A percentile compares a stretch with the other conserved stretches of the same genome.
Conservation (phyloP, 2,113 vertebrate species). For the Heliornis fulica region DNA sequence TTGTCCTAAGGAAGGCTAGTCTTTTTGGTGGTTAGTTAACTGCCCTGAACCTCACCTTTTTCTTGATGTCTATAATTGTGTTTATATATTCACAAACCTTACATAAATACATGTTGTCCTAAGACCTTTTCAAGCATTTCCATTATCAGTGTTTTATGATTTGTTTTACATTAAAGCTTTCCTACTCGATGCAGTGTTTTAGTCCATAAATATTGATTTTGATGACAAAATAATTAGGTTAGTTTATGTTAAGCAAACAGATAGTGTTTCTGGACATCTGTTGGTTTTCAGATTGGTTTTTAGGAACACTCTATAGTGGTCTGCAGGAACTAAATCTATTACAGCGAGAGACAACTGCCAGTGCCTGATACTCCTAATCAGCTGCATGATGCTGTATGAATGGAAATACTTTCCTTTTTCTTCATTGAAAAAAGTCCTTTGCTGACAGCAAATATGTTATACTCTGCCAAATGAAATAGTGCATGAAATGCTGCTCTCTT, state of each 20-base stretch:
- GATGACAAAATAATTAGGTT: neutral
- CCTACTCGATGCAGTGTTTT: neutral
- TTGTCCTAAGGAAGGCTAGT: neutral
- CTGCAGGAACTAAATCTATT: neutral
- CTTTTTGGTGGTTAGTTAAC: neutral
- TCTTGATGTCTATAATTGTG: neutral
- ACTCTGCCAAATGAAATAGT: constrained; percentile 48
- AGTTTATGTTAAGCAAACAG: neutral
- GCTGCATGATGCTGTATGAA: neutral
- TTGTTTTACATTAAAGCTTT: constrained; percentile 25
- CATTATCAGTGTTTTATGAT: neutral
- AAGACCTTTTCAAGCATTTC: constrained; percentile 14
- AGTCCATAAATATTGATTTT: neutral
- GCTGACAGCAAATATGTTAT: neutral
- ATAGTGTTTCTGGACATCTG: neutral
- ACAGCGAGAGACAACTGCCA: neutral
- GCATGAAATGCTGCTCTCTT: constrained; percentile 25
- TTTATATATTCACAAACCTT: neutral
- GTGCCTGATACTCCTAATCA: neutral
- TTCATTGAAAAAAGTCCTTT: constrained; percentile 6
- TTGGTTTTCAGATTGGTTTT: neutral
- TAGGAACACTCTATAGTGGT: neutral
- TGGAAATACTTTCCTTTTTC: neutral
- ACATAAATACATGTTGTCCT: neutral
- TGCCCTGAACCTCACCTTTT: neutral